Evolutionary conservation across 2,113 vertebrate genomes (phyloP), one percentile per base, ranked within the genome.

Genomic region (Cynopterus brachyotis): DNA sequence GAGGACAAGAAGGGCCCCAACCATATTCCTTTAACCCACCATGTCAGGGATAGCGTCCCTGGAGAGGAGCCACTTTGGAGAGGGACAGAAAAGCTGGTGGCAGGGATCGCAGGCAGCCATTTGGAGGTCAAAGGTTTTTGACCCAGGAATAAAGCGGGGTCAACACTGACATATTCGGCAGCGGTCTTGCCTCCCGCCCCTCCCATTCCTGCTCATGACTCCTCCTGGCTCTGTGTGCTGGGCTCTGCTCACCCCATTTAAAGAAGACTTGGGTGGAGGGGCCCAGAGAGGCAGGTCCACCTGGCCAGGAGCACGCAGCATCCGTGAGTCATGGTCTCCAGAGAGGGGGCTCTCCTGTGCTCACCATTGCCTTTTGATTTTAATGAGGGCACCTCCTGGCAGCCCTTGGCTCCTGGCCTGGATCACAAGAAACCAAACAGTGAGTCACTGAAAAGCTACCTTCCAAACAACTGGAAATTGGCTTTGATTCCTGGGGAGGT

Each of bases 371-470:
- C 95, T 96, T 97, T 96, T 92, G 92, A 94, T 96, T 96, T 98
- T 98, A 98, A 98, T 1, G n/a, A 96, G 93, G 78, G n/a, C 24
- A 42, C 4, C 59, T 96, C 47, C 45, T 79, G 86, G 78, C 91
- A 83, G 89, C 79, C 73, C 82, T 45, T 64, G 81, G 95, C 93
- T 96, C 62, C 91, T 20, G 50, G 89, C 89, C 86, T 91, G 87
- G 88, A 42, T 94, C 94, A 96, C 30, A 7, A 76, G 57, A 83
- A 30, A 53, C 82, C 95, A 96, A 95, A 88, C 86, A 0, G 59
- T 98, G 97, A 98, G 76, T 98, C 97, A 97, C 26, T 19, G 72
- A 91, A 67, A 73, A 95, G 53, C 78, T 80, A 24, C 40, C 91
- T 94, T 42, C 93, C 30, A 83, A 97, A 89, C 85, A 90, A 60